Conservation (phyloP, 1,140 invertebrate species). For the Campodea augens region DNA sequence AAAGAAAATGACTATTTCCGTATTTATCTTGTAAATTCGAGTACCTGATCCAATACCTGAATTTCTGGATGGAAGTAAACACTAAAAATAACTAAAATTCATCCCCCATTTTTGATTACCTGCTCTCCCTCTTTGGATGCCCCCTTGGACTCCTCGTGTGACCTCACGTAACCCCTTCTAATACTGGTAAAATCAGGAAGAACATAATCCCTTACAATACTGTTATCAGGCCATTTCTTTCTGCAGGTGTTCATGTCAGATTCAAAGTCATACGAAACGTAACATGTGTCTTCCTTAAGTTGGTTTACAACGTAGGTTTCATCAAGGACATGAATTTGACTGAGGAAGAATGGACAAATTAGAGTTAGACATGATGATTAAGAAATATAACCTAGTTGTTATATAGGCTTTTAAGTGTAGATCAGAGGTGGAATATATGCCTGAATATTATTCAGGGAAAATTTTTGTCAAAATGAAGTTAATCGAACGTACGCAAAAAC, state of each 20-base stretch:
- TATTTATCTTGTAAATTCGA: background rate
- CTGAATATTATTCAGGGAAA: too few species aligned
- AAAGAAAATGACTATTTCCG: background rate
- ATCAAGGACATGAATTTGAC: slow-evolving; percentile 95
- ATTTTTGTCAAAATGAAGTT: too few species aligned
- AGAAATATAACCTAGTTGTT: too few species aligned
- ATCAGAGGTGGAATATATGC: too few species aligned
- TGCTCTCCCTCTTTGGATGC: slow-evolving; percentile 38
- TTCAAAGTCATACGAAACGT: slow-evolving; percentile 72
- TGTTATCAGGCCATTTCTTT: slow-evolving; percentile 36
- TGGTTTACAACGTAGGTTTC: slow-evolving; percentile 98
- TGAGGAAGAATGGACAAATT: slow-evolving; percentile 17
- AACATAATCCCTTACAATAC: slow-evolving; percentile 74
- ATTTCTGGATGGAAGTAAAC: too few species aligned
- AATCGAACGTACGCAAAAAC: too few species aligned
- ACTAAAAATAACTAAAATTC: background rate
- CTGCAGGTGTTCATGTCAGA: slow-evolving; percentile 61
- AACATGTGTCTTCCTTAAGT: slow-evolving; percentile 94
- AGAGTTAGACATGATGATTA: too few species aligned
- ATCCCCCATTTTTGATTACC: slow-evolving; percentile 17
- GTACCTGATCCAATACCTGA: too few species aligned
- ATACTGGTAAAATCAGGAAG: slow-evolving; percentile 85
- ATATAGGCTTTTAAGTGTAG: too few species aligned
- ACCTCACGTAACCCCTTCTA: slow-evolving; percentile 52
- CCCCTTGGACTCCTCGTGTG: slow-evolving; percentile 31